Base-by-base conservation (phyloP, 2,797 vertebrate genomes). In the Lacerta bilineata region DNA sequence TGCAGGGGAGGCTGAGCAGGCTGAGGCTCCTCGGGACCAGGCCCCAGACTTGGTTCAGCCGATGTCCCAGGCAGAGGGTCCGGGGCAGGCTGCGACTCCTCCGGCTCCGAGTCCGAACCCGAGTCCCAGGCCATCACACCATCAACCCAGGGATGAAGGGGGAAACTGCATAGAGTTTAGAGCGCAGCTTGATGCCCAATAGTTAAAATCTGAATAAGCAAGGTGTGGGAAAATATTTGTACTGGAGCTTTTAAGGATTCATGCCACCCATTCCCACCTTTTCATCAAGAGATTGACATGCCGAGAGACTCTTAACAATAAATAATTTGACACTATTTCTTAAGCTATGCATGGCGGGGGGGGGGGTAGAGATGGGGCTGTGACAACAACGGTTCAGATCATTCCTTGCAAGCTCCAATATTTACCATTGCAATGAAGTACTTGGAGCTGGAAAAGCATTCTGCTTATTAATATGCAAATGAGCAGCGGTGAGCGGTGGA, bases 391-490 rank as follows among this genome's bases (percentile, higher is more conserved):
- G 11, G 7, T n/a, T 68, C 71, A 72, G 59, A 75, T 84, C 33
- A 29, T 80, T 7, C 61, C 72, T 55, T 77, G 61, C 46, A 8
- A 23, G 59, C 2, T 33, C 83, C 80, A 90, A 39, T 71, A 66
- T 72, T 61, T 46, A 80, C 11, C 3, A 1, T 3, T 33, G 83
- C 68, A 90, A 83, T 86, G 17, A 88, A 92, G 89, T 69, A 79
- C 72, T 90, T 41, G 83, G 87, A 80, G 88, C 88, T 91, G 80
- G 78, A 75, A 80, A 83, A 91, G 61, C 88, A 90, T 92, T 93
- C 90, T 90, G 89, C 89, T 66, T 84, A 92, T 76, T 85, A 93
- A 85, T 88, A 69, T 64, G 36, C n/a, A 66, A 77, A 43, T 3
- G 17, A 80, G 76, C 46, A 85, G 83, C 87, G 91, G 87, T 55